Base-by-base conservation (phyloP, 2,797 vertebrate species). In the Etheostoma nigrum region DNA sequence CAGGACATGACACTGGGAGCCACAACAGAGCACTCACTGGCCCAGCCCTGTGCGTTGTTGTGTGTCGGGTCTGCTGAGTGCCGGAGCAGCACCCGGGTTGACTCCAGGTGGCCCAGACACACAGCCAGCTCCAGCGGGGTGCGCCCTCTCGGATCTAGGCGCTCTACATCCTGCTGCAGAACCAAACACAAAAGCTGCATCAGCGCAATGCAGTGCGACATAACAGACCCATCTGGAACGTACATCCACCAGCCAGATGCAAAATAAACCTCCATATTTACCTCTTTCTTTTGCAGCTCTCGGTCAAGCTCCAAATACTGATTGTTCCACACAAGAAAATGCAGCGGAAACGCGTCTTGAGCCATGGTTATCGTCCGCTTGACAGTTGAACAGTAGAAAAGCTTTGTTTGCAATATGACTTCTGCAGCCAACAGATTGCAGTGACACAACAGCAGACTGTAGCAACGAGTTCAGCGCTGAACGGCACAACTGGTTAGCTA, bases 31-130 rank as follows among this genome's bases (percentile, higher is more conserved):
- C 57, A 72, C 87, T 84, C 92, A 98, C 97, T 96, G 58, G 97
- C 97, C 97, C 97, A 99, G 85, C 97, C 96, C 14, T 96, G 96
- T 44, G 94, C 82, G 69, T 93, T 98, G 92, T 95, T 94, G 82
- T 95, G 94, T 52, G 96, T 96, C 68, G 98, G 96, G 62, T 97
- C 96, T 45, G 96, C 95, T 18, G 95, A 93, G 94, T 98, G 93
- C 79, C 95, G 94, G 66, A 99, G 96, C 84, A 99, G 94, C 72
- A 99, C 97, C 21, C 96, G 92, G 73, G 93, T 94, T 0, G 97
- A 97, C 91, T 98, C 97, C 89, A 98, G 91, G 94, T 98, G 97
- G 68, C 97, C 97, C 82, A 99, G 95, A 74, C 96, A 97, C 79
- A 98, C 96, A 0, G 97, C 96, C 90, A 99, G 94, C 90, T 98